A percentile compares a stretch with the other conserved stretches of the same genome.
Conservation (phyloP, 2,888 invertebrate genomes). For the Spodoptera exigua region DNA sequence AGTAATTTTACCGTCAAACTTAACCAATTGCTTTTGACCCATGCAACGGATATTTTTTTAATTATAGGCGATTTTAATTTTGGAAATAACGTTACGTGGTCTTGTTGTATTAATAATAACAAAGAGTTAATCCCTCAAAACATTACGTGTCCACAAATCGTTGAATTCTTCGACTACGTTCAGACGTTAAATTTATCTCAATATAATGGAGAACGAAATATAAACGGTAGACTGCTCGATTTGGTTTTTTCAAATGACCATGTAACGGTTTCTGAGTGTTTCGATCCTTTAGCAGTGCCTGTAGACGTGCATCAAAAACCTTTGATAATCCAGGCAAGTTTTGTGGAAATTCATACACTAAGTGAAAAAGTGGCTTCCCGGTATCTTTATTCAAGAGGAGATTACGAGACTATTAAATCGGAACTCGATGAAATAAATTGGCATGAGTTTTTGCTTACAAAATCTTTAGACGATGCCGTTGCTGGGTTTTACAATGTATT, state of each 20-base stretch:
- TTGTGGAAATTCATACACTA: constrained; percentile 1
- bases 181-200: not conserved
- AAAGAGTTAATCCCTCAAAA: not conserved
- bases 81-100: constrained; percentile 10
- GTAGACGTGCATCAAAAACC: not conserved
- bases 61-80: too few species aligned
- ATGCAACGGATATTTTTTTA: constrained; percentile 14
- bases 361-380: not conserved
- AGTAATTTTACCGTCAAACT: constrained; percentile 27
- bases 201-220: not conserved
- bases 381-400: constrained; percentile 6
- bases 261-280: constrained; percentile 1
- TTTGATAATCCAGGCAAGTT: not conserved
- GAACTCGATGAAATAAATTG: constrained; percentile 9
- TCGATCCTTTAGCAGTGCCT: not conserved
- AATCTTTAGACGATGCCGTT: constrained; percentile 7
- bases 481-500: constrained; percentile 13
- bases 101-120: not conserved
- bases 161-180: not conserved
- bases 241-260: not conserved
- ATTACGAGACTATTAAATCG: constrained; percentile 3
- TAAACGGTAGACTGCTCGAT: not conserved
- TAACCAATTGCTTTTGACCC: not conserved
- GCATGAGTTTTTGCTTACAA: not conserved
- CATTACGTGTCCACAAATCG: not conserved